phyloP scores from a whole-genome alignment of 2,113 vertebrate genomes.

The Cygnus atratus region DNA sequence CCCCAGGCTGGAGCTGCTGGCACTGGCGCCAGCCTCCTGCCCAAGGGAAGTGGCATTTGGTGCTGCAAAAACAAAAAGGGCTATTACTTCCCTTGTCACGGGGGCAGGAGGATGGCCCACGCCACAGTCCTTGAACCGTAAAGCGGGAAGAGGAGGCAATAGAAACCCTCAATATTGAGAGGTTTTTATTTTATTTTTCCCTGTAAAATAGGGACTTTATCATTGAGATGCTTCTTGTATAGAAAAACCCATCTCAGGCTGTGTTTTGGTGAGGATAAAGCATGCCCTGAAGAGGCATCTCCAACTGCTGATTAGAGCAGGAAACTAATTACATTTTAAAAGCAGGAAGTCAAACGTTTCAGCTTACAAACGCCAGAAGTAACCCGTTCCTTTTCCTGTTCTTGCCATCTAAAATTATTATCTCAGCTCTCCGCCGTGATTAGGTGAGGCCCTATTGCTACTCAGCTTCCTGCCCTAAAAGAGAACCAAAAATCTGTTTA shows the following conservation, averaged over 20 bases:
- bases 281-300: background rate
- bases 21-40: background rate
- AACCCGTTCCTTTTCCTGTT: background rate
- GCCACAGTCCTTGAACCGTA: fast-evolving
- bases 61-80: background rate
- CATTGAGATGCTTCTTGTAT: background rate
- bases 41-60: background rate
- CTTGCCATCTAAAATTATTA: background rate
- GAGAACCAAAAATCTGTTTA: background rate
- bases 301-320: background rate
- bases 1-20: fast-evolving
- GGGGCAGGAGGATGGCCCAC: background rate
- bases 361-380: background rate
- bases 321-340: background rate
- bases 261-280: background rate
- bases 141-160: background rate
- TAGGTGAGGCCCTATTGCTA: background rate
- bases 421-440: background rate
- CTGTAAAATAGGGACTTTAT: background rate
- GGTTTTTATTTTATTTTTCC: background rate
- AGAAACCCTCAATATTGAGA: background rate
- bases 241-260: background rate
- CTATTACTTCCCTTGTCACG: fast-evolving
- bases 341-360: background rate
- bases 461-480: background rate